Conservation (phyloP, 1,140 invertebrate genomes). For the Musca domestica region DNA sequence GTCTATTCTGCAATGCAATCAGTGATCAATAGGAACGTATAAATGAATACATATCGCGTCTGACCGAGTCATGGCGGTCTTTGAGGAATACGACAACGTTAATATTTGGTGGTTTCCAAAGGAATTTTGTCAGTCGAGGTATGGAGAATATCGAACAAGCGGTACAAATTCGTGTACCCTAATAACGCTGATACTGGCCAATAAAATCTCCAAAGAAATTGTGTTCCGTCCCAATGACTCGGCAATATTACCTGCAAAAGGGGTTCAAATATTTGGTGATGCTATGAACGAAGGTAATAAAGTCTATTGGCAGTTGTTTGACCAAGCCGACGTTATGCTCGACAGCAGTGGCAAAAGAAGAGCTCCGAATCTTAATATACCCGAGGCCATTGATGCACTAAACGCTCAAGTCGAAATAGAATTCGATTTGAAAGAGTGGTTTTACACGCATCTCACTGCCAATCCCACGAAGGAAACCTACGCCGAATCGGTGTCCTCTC, state of each 20-base stretch:
- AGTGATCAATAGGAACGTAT: neutral
- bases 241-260: slow-evolving; percentile 38
- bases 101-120: slow-evolving; percentile 52
- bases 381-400: slow-evolving; percentile 45
- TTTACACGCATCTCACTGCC: slow-evolving; percentile 51
- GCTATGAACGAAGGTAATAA: slow-evolving; percentile 50
- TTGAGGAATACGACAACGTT: slow-evolving; percentile 46
- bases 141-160: slow-evolving; percentile 44
- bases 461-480: slow-evolving; percentile 41
- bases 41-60: neutral
- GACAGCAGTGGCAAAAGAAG: slow-evolving; percentile 3
- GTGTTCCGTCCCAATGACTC: slow-evolving; percentile 37
- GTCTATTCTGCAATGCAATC: neutral
- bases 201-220: slow-evolving; percentile 44
- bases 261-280: slow-evolving; percentile 44
- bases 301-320: slow-evolving; percentile 43
- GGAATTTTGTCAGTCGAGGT: slow-evolving; percentile 48
- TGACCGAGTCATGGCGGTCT: slow-evolving; percentile 37
- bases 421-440: slow-evolving; percentile 49
- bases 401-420: slow-evolving; percentile 35
- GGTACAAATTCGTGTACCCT: slow-evolving; percentile 51
- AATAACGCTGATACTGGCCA: slow-evolving; percentile 45
- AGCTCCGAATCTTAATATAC: slow-evolving; percentile 46
- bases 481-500: slow-evolving; percentile 41
- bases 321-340: neutral